These are phyloP conservation scores for Callinectes sapidus DNA, from an alignment of 2,888 invertebrate species.

Conservation along the genomic window DNA sequence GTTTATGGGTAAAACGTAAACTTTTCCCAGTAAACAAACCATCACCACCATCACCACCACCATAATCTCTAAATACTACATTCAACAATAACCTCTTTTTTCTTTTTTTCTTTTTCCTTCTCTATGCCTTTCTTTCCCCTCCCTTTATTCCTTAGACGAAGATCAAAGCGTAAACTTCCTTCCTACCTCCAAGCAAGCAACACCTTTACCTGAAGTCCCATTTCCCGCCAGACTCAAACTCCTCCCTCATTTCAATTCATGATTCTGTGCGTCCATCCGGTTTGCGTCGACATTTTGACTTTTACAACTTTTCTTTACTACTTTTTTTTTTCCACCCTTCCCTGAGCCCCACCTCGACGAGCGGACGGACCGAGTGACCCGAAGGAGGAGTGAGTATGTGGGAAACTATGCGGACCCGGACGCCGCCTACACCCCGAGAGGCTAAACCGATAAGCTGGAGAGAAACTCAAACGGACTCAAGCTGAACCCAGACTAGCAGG, in stretches of 20 bases:
- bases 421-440: constrained; percentile 13
- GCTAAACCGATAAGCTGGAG: constrained; percentile 30
- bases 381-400: not conserved
- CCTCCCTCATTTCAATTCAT: not conserved
- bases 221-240: too few species aligned
- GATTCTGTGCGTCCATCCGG: not conserved
- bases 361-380: constrained; percentile 12
- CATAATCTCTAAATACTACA: not conserved
- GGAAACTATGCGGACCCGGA: constrained; percentile 15
- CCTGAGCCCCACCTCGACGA: not conserved
- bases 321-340: not conserved
- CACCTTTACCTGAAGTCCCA: too few species aligned
- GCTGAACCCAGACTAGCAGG: not conserved
- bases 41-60: not conserved
- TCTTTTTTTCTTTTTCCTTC: too few species aligned
- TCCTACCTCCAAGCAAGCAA: too few species aligned
- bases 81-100: not conserved
- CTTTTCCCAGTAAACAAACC: not conserved
- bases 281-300: not conserved
- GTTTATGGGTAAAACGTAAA: not conserved
- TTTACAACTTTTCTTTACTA: not conserved
- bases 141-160: not conserved
- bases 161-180: too few species aligned
- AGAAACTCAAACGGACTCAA: constrained; percentile 29
- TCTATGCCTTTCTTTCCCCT: not conserved